phyloP scores from a whole-genome alignment of 2,888 invertebrate genomes.

The Odontocerum albicorne region DNA sequence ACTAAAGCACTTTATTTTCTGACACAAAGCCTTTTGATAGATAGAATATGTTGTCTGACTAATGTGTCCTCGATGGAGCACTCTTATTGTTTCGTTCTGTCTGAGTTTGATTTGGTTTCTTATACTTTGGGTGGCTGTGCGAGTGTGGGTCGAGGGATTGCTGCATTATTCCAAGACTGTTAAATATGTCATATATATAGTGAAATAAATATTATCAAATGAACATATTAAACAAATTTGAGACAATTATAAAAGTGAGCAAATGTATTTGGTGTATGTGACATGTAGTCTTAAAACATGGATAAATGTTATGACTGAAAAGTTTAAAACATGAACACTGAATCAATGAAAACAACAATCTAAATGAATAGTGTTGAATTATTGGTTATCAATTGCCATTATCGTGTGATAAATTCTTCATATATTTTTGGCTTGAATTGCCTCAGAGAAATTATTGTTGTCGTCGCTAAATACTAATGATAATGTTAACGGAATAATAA shows the following conservation, averaged over 20 bases:
- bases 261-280: conserved; percentile 24
- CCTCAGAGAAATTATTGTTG: conserved; percentile 36
- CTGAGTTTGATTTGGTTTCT: conserved; percentile 1
- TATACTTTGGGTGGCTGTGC: conserved; percentile 31
- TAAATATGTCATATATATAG: conserved; percentile 25
- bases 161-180: conserved; percentile 32
- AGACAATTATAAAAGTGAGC: conserved; percentile 27
- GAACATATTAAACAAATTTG: conserved; percentile 27
- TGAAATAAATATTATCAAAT: conserved; percentile 33
- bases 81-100: conserved; percentile 12
- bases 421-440: conserved; percentile 37
- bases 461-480: conserved; percentile 33
- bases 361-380: conserved; percentile 35
- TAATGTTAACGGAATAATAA: conserved; percentile 31
- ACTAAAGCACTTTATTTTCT: no score
- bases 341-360: conserved; percentile 28
- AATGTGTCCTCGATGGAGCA: conserved; percentile 5
- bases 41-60: not conserved
- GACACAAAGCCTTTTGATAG: not conserved
- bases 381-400: conserved; percentile 37
- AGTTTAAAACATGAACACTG: conserved; percentile 33
- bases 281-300: conserved; percentile 23
- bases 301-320: conserved; percentile 43
- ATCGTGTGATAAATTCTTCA: conserved; percentile 37
- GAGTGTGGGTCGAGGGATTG: conserved; percentile 34